These are phyloP conservation scores for Halictus ligatus DNA, from an alignment of 2,888 invertebrate species.

Conservation along the genomic window DNA sequence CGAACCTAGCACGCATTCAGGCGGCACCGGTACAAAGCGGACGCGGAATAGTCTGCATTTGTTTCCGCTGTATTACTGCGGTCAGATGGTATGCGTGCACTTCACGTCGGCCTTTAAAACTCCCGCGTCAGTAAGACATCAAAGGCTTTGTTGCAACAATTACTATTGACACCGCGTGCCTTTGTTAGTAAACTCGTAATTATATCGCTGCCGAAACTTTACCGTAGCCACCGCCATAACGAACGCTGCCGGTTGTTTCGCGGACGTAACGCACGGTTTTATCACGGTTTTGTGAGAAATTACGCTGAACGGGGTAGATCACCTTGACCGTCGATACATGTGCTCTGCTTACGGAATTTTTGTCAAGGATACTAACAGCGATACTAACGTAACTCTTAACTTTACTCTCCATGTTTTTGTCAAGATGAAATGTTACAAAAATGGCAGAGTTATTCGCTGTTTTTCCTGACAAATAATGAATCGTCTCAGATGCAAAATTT, in stretches of 20 bases:
- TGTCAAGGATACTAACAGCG: no score
- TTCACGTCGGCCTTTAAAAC: conserved; percentile 65
- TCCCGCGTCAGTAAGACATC: conserved; percentile 61
- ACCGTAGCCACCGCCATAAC: neutral
- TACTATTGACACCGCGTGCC: conserved; percentile 54
- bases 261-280: neutral
- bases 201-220: conserved; percentile 8
- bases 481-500: no score
- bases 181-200: conserved; percentile 17
- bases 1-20: conserved; percentile 41
- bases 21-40: conserved; percentile 55
- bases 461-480: no score
- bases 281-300: conserved; percentile 1
- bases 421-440: no score
- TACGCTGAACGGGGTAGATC: neutral
- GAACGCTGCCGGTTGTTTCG: neutral
- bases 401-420: no score
- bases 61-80: conserved; percentile 56
- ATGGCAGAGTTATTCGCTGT: no score
- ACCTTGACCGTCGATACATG: no score
- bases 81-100: conserved; percentile 59
- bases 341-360: no score
- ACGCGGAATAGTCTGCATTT: conserved; percentile 55
- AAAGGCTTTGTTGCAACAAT: conserved; percentile 63
- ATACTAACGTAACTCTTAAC: no score